Evolutionary conservation across 2,797 vertebrate genomes (phyloP).

Genomic region (Astyanax mexicanus): DNA sequence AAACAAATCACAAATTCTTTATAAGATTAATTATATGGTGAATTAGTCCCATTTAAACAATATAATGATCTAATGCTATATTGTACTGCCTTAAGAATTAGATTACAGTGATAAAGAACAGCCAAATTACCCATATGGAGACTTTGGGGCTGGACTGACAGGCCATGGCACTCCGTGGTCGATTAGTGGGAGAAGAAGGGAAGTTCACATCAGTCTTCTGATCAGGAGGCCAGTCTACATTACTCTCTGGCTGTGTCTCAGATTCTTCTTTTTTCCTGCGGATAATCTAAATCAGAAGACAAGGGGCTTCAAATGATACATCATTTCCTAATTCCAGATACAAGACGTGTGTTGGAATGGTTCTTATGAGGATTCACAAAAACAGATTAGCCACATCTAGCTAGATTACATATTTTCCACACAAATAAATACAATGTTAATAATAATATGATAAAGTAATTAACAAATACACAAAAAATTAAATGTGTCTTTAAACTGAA

Average conservation of each 20-base stretch:
- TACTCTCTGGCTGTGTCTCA: conserved; percentile 73
- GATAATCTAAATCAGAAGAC: conserved; percentile 81
- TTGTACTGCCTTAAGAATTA: neutral
- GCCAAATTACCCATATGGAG: conserved; percentile 79
- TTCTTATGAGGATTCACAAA: neutral
- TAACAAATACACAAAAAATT: too few relatives aligned
- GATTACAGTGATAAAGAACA: neutral
- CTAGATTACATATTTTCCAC: too few relatives aligned
- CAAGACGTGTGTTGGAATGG: neutral
- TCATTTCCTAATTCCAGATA: neutral
- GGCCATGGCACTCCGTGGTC: conserved; percentile 66
- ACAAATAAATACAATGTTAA: too few relatives aligned
- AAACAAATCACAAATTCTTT: too few relatives aligned
- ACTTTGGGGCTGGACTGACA: conserved; percentile 63
- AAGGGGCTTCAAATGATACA: neutral
- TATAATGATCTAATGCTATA: neutral
- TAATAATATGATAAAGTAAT: too few relatives aligned
- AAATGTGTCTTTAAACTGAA: too few relatives aligned
- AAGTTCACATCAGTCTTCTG: conserved; percentile 63
- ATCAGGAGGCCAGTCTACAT: conserved; percentile 72
- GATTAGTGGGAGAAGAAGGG: conserved; percentile 30
- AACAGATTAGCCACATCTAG: too few relatives aligned
- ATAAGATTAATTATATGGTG: too few relatives aligned
- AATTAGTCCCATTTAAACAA: neutral
- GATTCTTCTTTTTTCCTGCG: conserved; percentile 81